Evolutionary conservation across 64 coral and sea anemone genomes (phyloP).

Genomic region (Trachythela sp.): DNA sequence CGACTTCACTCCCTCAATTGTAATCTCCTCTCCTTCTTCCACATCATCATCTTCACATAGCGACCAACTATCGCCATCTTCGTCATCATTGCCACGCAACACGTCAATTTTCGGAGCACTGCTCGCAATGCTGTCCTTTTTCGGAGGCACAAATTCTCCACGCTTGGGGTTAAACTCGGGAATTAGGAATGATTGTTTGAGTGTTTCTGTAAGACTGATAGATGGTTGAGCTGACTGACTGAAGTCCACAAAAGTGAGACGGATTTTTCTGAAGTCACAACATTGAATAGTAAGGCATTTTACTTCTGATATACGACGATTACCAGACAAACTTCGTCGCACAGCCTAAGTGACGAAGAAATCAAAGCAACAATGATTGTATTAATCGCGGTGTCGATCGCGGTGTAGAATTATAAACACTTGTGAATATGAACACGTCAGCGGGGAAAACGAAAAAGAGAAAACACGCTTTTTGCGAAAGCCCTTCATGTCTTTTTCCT

Average conservation of each 20-base stretch:
- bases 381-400: neutral
- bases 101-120: neutral
- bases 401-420: too few species aligned
- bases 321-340: constrained; percentile 63
- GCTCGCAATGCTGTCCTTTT: neutral
- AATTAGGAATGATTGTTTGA: constrained; percentile 66
- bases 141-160: constrained; percentile 23
- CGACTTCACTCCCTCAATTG: neutral
- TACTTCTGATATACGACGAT: constrained; percentile 86
- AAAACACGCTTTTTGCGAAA: too few species aligned
- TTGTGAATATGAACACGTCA: too few species aligned
- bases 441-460: too few species aligned
- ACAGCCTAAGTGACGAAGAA: constrained; percentile 57
- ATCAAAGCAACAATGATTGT: neutral
- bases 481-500: too few species aligned
- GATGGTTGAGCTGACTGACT: constrained; percentile 53
- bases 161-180: constrained; percentile 72
- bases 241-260: constrained; percentile 81
- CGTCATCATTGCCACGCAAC: neutral
- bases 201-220: constrained; percentile 55
- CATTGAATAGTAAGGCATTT: constrained; percentile 80
- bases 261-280: constrained; percentile 82
- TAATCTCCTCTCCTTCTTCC: neutral
- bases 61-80: neutral
- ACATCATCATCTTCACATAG: neutral